phyloP scores from a whole-genome alignment of 2,888 invertebrate species.

The Villa cingulata region DNA sequence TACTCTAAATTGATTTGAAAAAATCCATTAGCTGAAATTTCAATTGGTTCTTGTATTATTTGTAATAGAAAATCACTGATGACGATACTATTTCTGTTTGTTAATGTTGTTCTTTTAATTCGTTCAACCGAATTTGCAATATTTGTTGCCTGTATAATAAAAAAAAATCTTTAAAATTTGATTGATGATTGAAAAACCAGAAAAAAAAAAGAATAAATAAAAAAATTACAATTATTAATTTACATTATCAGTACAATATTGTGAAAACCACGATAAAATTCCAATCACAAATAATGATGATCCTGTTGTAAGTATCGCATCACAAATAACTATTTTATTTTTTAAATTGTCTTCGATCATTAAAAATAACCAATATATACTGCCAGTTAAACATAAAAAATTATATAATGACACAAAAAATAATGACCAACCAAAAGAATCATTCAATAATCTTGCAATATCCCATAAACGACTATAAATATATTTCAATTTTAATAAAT shows the following conservation, averaged over 20 bases:
- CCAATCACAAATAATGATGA: slow-evolving; percentile 17
- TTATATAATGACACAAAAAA: slow-evolving; percentile 23
- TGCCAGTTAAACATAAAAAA: slow-evolving; percentile 28
- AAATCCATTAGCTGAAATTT: slow-evolving; percentile 32
- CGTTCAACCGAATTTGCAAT: too few species aligned
- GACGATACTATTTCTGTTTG: slow-evolving; percentile 22
- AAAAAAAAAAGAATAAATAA: slow-evolving; percentile 10
- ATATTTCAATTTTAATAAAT: slow-evolving; percentile 22
- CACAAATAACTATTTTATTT: slow-evolving; percentile 2
- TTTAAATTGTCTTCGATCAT: slow-evolving; percentile 9
- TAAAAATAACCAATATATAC: slow-evolving; percentile 26
- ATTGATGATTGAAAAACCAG: background rate
- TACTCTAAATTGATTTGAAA: slow-evolving; percentile 30
- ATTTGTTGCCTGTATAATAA: too few species aligned
- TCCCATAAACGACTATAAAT: slow-evolving; percentile 26
- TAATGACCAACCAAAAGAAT: slow-evolving; percentile 30
- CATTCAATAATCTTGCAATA: slow-evolving; percentile 20
- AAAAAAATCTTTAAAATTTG: too few species aligned
- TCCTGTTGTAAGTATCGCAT: slow-evolving; percentile 18
- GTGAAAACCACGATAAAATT: slow-evolving; percentile 19
- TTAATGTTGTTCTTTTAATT: background rate
- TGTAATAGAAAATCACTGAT: slow-evolving; percentile 32
- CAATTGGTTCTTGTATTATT: slow-evolving; percentile 30
- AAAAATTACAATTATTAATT: slow-evolving; percentile 5
- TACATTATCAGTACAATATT: slow-evolving; percentile 23